Conservation (phyloP, 2,113 vertebrate genomes). For the Naja naja region DNA sequence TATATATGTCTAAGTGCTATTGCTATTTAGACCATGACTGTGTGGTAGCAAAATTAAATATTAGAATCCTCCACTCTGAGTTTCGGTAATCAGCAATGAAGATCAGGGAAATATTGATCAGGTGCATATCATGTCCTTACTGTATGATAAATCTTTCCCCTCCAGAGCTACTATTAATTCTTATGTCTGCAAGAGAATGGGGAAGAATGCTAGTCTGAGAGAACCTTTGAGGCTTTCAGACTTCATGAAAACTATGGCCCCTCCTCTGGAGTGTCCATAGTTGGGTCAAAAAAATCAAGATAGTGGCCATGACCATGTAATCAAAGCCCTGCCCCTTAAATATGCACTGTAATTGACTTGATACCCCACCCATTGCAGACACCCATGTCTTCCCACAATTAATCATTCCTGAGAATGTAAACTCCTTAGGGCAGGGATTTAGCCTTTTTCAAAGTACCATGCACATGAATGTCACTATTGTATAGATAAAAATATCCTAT, state of each 20-base stretch:
- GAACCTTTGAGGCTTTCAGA: neutral
- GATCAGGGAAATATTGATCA: neutral
- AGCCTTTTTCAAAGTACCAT: neutral
- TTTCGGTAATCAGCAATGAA: neutral
- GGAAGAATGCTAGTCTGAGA: neutral
- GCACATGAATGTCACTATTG: neutral
- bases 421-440: too few relatives aligned
- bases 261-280: neutral
- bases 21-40: neutral
- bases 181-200: neutral
- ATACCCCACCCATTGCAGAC: neutral
- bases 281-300: neutral
- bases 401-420: too few relatives aligned
- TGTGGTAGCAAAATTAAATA: neutral
- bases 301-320: neutral
- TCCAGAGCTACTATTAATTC: neutral
- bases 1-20: neutral
- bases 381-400: too few relatives aligned
- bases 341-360: neutral
- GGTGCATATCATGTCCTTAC: neutral
- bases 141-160: neutral
- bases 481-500: neutral
- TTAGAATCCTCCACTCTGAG: neutral
- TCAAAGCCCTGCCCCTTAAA: neutral
- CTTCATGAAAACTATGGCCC: neutral